Evolutionary conservation across 2,888 invertebrate species (phyloP).

Genomic region (Drosophila silvestris): DNA sequence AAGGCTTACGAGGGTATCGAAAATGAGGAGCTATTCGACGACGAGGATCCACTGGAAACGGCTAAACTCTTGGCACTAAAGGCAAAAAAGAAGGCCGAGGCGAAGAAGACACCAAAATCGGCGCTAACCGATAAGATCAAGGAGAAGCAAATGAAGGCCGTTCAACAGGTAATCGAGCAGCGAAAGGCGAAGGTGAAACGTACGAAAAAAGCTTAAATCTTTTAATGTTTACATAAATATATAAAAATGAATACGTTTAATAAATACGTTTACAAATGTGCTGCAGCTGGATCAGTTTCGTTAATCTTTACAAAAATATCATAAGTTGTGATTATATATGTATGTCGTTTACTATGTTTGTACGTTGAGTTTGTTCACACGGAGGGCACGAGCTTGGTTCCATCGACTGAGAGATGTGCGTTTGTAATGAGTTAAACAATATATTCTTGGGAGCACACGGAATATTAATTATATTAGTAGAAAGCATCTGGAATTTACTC

Average conservation of each 20-base stretch:
- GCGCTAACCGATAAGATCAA: constrained; percentile 80
- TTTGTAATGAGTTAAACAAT: constrained; percentile 28
- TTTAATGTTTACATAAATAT: constrained; percentile 61
- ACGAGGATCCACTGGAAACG: constrained; percentile 88
- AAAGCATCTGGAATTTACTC: constrained; percentile 52
- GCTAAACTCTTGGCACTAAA: constrained; percentile 86
- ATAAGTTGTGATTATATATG: constrained; percentile 2
- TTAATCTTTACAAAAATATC: constrained; percentile 14
- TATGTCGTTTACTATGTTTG: constrained; percentile 37
- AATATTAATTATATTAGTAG: constrained; percentile 10
- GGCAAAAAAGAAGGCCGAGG: constrained; percentile 62
- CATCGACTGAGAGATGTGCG: constrained; percentile 28
- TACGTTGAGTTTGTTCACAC: constrained; percentile 56
- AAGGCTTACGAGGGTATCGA: constrained; percentile 91
- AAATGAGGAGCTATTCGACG: constrained; percentile 90
- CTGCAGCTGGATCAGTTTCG: constrained; percentile 35
- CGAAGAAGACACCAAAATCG: constrained; percentile 66
- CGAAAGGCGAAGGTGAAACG: constrained; percentile 76
- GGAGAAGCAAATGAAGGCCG: constrained; percentile 80
- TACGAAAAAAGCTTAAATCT: constrained; percentile 59
- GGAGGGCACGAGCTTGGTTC: constrained; percentile 33
- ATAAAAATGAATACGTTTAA: constrained; percentile 54
- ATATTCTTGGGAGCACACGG: constrained; percentile 28
- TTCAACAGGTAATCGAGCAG: constrained; percentile 77
- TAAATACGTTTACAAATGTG: constrained; percentile 53